Evolutionary conservation across 2,113 vertebrate species (phyloP).

Genomic region (Nesospiza acunhae): DNA sequence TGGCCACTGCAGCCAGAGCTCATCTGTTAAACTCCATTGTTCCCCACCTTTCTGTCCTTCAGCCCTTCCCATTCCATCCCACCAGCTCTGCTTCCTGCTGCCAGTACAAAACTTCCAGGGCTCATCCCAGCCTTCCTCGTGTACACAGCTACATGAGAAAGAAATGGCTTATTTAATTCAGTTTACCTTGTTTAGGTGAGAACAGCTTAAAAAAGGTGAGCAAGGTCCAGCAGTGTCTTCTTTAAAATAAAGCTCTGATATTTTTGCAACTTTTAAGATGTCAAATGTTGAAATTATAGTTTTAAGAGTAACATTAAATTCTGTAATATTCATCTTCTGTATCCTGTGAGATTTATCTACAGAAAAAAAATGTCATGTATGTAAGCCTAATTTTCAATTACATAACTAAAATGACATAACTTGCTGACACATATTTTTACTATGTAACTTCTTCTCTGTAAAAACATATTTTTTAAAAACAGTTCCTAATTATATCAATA

Average conservation of each 20-base stretch:
- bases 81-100: neutral
- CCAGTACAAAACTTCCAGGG: neutral
- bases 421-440: neutral
- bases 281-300: neutral
- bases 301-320: neutral
- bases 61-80: neutral
- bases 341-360: neutral
- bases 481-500: slow-evolving; percentile 9
- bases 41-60: neutral
- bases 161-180: neutral
- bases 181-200: neutral
- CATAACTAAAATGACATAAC: neutral
- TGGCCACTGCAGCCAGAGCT: neutral
- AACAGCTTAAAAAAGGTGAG: neutral
- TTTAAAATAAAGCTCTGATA: neutral
- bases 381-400: neutral
- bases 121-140: neutral
- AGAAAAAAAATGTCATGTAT: neutral
- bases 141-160: neutral
- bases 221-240: neutral
- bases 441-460: neutral
- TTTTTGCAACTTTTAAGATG: neutral
- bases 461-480: neutral
- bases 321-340: neutral
- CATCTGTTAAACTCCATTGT: neutral